Evolutionary conservation across 2,113 vertebrate genomes (phyloP).

Genomic region (Pollachius pollachius): DNA sequence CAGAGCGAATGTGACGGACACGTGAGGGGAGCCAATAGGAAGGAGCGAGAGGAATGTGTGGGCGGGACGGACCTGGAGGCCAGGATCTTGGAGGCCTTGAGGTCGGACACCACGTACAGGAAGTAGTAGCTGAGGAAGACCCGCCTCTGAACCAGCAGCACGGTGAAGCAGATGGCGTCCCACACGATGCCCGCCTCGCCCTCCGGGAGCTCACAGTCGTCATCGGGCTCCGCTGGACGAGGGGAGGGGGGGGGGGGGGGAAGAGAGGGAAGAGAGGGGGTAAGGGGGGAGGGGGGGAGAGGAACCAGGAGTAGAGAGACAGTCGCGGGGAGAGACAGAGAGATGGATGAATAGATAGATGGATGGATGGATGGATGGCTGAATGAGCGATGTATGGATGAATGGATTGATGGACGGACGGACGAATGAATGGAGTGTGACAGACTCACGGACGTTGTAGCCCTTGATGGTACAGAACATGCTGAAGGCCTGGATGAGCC

Average conservation of each 20-base stretch:
- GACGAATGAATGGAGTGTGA: background rate
- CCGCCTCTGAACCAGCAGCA: conserved; percentile 72
- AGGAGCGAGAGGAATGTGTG: background rate
- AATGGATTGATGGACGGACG: no score
- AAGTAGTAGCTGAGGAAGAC: conserved; percentile 79
- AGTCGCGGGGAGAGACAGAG: background rate
- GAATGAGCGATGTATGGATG: no score
- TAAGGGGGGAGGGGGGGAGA: background rate
- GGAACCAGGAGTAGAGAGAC: background rate
- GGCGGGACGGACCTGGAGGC: conserved; percentile 65
- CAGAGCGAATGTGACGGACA: no score
- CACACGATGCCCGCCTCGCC: conserved; percentile 77
- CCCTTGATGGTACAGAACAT: conserved; percentile 76
- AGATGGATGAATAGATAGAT: background rate
- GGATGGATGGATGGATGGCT: no score
- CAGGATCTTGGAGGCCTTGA: conserved; percentile 71
- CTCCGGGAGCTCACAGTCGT: conserved; percentile 70
- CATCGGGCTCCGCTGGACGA: conserved; percentile 59
- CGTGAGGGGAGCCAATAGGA: no score
- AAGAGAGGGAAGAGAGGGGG: background rate
- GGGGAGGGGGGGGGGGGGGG: background rate
- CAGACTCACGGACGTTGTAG: conserved; percentile 67
- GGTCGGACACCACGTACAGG: conserved; percentile 75
- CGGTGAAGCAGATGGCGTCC: conserved; percentile 75
- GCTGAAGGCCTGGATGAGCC: conserved; percentile 75